Base-by-base conservation (phyloP, 2,113 vertebrate genomes). In the Poicephalus meyeri region DNA sequence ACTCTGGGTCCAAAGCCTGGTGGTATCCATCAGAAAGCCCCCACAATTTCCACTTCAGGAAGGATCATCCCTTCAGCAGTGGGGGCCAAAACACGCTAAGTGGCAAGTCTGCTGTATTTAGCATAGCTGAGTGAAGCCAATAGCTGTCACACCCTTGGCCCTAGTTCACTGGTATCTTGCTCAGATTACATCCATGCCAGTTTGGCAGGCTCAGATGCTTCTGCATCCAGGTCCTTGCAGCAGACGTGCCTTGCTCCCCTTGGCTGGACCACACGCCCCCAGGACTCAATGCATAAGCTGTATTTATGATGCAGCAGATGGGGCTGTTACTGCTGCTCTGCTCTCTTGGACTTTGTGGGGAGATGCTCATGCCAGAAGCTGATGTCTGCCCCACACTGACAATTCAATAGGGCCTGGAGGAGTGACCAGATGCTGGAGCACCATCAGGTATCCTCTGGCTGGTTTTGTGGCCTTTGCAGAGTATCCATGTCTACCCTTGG, bases 291-390 rank as follows among this genome's bases (percentile, higher is more conserved):
- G 37, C 21, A 9, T 2, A 29, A 60, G 17, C 12, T 60, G 37
- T 28, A 4, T 49, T 33, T 37, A 19, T 9, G 50, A 7, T 41
- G 49, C 68, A 39, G 61, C 33, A 47, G 39, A 20, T 16, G 20
- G 78, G 28, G 52, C 53, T 61, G 18, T 11, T 46, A 9, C 24
- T 35, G 47, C 47, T 35, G n/a, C 71, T 77, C 47, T 11, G 2
- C 29, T 10, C 18, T 25, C n/a, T 47, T 0, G 1, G 41, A 31
- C 24, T 63, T 16, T 1, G 2, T 21, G 71, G 79, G 9, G 8
- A 63, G 47, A 47, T 68, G 61, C 61, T 68, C 19, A 5, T 33
- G 21, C 31, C 28, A 52, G 61, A 23, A 53, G 39, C 17, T 46
- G 46, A 11, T 29, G 39, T 35, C 39, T 33, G 33, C 52, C 52